phyloP scores from a whole-genome alignment of 1,140 invertebrate species.

The Drosophila parabipectinata region DNA sequence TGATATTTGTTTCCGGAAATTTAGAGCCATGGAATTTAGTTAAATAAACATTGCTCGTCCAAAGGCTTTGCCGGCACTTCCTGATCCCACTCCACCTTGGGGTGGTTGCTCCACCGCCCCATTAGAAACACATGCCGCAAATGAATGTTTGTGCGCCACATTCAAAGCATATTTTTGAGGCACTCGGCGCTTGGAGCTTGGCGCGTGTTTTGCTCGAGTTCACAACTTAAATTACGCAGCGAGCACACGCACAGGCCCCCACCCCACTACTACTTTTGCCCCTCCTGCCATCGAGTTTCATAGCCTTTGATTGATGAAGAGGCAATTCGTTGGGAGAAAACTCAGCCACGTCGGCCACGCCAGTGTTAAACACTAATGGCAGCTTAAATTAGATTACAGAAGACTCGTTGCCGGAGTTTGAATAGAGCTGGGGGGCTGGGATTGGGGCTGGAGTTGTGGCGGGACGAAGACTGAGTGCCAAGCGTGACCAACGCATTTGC shows the following conservation, averaged over 20 bases:
- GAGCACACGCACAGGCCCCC: constrained; percentile 51
- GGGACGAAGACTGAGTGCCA: constrained; percentile 2
- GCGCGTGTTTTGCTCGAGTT: constrained; percentile 71
- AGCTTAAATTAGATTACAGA: constrained; percentile 79
- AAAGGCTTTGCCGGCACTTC: constrained; percentile 34
- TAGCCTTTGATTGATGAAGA: constrained; percentile 73
- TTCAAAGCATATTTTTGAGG: constrained; percentile 65
- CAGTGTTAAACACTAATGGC: constrained; percentile 78
- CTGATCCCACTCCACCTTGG: constrained; percentile 2
- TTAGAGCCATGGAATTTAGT: constrained; percentile 7
- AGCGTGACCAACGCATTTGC: constrained; percentile 73
- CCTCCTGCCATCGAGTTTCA: constrained; percentile 9
- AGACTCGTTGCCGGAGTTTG: constrained; percentile 9
- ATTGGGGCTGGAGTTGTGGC: neutral
- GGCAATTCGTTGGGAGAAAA: constrained; percentile 19
- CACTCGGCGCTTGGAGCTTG: constrained; percentile 20
- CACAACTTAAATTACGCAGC: constrained; percentile 72
- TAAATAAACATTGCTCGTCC: constrained; percentile 38
- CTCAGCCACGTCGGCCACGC: constrained; percentile 13
- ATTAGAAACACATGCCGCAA: constrained; percentile 66
- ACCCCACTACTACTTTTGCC: neutral
- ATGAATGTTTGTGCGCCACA: constrained; percentile 42
- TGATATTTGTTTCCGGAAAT: constrained; percentile 14
- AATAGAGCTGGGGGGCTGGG: neutral
- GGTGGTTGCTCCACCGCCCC: constrained; percentile 5